Percentiles rank a stretch among this genome's conserved stretches.
These are phyloP conservation scores for Andinoacara biseriatus DNA, from an alignment of 2,113 vertebrate genomes.

Conservation along the genomic window DNA sequence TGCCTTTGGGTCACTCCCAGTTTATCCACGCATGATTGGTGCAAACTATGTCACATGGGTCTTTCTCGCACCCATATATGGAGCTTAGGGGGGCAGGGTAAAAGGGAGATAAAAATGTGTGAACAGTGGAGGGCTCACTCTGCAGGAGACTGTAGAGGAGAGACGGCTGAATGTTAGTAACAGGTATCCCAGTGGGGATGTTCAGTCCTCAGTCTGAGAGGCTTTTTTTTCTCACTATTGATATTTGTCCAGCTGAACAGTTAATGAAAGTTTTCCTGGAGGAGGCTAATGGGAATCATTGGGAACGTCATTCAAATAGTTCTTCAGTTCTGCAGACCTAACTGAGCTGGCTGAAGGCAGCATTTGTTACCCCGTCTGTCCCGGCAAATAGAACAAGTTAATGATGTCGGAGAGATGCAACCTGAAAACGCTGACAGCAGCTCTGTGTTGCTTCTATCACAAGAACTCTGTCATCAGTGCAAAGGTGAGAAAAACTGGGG, in stretches of 20 bases:
- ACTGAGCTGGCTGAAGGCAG: not conserved
- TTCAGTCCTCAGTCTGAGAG: not conserved
- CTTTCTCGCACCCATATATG: slow-evolving; percentile 79
- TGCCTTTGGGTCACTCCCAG: slow-evolving; percentile 51
- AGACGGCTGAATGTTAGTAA: not conserved
- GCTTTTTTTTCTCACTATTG: not conserved
- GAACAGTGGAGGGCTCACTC: slow-evolving; percentile 61
- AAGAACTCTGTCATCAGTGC: slow-evolving; percentile 87
- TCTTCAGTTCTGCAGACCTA: not conserved
- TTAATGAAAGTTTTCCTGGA: slow-evolving; percentile 25
- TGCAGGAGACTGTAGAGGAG: slow-evolving; percentile 64
- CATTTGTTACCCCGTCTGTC: not conserved
- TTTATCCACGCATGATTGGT: slow-evolving; percentile 73
- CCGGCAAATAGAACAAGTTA: not conserved
- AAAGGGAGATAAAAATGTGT: slow-evolving; percentile 38
- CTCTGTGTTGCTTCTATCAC: slow-evolving; percentile 95
- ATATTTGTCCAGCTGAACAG: not conserved
- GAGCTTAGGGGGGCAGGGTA: slow-evolving; percentile 71
- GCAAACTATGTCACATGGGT: slow-evolving; percentile 84
- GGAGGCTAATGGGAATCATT: not conserved
- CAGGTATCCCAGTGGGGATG: not conserved
- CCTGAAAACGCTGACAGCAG: slow-evolving; percentile 85
- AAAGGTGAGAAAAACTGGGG: slow-evolving; percentile 85
- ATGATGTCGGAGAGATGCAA: slow-evolving; percentile 89
- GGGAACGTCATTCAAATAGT: not conserved